These are phyloP conservation scores for Sebastes hubbsi DNA, from an alignment of 2,797 vertebrate species.

Conservation along the genomic window DNA sequence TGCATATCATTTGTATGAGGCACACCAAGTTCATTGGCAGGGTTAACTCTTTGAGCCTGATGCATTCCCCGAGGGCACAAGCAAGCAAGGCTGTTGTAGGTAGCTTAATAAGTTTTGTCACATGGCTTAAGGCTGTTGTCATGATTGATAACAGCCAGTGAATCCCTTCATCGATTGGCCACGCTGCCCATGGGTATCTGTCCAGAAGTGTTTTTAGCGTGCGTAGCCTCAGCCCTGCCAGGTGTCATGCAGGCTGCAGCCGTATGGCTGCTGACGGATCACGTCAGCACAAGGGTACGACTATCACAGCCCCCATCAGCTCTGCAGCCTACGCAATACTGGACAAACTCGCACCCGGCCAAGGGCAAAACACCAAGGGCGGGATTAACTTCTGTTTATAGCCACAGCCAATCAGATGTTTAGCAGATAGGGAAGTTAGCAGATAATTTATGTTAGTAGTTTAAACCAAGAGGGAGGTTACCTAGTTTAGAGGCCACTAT, in stretches of 20 bases:
- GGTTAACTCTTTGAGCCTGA: constrained; percentile 61
- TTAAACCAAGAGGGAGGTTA: constrained; percentile 35
- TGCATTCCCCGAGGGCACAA: constrained; percentile 49
- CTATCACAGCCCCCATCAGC: constrained; percentile 34
- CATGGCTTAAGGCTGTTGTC: constrained; percentile 72
- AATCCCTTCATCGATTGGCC: constrained; percentile 72
- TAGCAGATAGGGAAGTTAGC: constrained; percentile 36
- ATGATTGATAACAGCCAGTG: constrained; percentile 77
- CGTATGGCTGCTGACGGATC: constrained; percentile 49
- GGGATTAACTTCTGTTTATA: constrained; percentile 73
- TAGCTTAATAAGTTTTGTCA: constrained; percentile 74
- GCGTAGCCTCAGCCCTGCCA: constrained; percentile 40
- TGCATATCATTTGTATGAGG: constrained; percentile 38
- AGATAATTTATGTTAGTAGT: constrained; percentile 57
- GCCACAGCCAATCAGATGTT: constrained; percentile 62
- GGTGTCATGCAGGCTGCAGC: constrained; percentile 50
- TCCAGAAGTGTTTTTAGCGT: constrained; percentile 56
- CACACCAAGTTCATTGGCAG: constrained; percentile 42
- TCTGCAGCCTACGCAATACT: constrained; percentile 13
- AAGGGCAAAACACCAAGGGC: constrained; percentile 72
- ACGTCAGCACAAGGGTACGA: constrained; percentile 41
- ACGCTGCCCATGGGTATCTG: constrained; percentile 59
- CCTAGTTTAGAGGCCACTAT: constrained; percentile 44
- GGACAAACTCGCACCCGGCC: constrained; percentile 40
- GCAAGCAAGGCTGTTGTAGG: constrained; percentile 45